A percentile compares a stretch with the other conserved stretches of the same genome.
These are phyloP conservation scores for Pterocles orientalis DNA, from an alignment of 2,113 vertebrate genomes.

Conservation along the genomic window DNA sequence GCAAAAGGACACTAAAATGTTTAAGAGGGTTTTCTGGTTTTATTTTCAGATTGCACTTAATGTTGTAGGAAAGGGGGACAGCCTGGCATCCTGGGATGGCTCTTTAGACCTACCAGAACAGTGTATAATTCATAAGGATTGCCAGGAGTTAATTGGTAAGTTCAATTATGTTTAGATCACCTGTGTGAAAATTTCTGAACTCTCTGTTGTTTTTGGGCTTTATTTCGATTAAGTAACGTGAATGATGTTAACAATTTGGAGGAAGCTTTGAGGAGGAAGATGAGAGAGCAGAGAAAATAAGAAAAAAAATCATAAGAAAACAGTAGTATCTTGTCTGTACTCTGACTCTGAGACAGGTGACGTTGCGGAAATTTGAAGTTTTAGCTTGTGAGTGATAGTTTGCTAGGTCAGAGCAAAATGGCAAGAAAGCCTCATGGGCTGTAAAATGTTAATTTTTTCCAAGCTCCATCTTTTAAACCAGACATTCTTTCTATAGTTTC, in stretches of 20 bases:
- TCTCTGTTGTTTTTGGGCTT: background rate
- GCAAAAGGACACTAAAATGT: background rate
- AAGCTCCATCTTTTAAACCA: background rate
- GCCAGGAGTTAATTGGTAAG: conserved; percentile 91
- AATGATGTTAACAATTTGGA: background rate
- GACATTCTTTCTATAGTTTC: background rate
- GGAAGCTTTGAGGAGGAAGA: background rate
- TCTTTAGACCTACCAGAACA: conserved; percentile 93
- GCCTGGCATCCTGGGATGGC: conserved; percentile 94
- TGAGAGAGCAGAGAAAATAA: background rate
- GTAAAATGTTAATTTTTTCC: background rate
- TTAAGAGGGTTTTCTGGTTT: background rate
- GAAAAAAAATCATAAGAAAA: background rate
- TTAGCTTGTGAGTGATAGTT: background rate
- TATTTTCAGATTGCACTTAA: conserved; percentile 91
- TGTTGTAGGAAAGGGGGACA: conserved; percentile 97
- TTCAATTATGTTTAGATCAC: conserved; percentile 9
- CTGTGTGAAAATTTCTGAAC: background rate
- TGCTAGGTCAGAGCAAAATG: background rate
- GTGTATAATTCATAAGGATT: conserved; percentile 86
- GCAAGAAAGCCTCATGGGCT: background rate
- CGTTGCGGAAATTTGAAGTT: background rate
- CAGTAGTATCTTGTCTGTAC: background rate
- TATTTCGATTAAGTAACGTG: background rate
- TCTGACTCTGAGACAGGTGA: background rate